phyloP scores from a whole-genome alignment of 2,888 invertebrate genomes.

The Trachelus troglodyta region DNA sequence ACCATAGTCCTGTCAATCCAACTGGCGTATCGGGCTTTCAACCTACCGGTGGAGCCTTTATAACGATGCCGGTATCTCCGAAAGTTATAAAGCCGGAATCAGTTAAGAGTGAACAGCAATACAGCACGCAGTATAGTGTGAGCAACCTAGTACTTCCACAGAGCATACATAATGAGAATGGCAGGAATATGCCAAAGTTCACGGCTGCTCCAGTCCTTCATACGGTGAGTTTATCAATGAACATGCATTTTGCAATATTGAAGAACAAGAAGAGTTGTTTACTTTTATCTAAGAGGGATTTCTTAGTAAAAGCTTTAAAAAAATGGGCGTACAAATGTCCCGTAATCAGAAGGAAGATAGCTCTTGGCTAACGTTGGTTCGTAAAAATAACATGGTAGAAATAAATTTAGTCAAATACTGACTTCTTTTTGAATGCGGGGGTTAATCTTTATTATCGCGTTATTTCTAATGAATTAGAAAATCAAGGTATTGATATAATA shows the following conservation, averaged over 20 bases:
- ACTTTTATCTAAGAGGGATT: background rate
- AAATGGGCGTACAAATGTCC: background rate
- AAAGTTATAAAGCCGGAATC: slow-evolving; percentile 66
- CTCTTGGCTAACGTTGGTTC: background rate
- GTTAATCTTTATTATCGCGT: background rate
- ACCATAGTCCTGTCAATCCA: slow-evolving; percentile 81
- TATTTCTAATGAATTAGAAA: background rate
- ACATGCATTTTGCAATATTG: background rate
- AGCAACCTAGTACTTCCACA: slow-evolving; percentile 52
- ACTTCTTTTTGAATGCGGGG: background rate
- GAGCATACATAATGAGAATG: slow-evolving; percentile 57
- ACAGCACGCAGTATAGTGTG: slow-evolving; percentile 58
- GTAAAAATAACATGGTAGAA: background rate
- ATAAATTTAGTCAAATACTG: background rate
- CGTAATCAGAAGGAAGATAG: background rate
- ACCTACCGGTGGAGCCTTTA: slow-evolving; percentile 93
- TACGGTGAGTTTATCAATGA: slow-evolving; percentile 47
- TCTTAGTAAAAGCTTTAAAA: background rate
- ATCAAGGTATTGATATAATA: background rate
- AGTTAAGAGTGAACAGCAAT: slow-evolving; percentile 55
- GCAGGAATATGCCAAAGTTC: slow-evolving; percentile 56
- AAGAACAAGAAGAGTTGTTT: background rate
- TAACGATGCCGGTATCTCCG: slow-evolving; percentile 80
- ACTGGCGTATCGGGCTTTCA: slow-evolving; percentile 90
- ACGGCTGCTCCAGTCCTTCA: slow-evolving; percentile 59